phyloP scores from a whole-genome alignment of 2,113 vertebrate genomes.

The Cephalopholis sonnerati region DNA sequence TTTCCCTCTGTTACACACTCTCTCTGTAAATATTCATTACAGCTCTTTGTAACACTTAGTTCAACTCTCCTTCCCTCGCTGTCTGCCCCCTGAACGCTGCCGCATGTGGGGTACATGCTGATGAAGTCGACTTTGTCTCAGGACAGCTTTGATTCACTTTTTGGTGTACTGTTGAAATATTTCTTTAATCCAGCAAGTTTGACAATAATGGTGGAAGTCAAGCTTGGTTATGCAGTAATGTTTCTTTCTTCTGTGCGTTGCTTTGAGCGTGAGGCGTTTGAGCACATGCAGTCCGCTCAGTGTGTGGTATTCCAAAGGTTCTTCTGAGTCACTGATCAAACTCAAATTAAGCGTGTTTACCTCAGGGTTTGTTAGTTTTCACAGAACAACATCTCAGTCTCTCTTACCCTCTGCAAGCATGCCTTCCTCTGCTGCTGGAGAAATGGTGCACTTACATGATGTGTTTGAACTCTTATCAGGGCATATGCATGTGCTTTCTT shows the following conservation, averaged over 20 bases:
- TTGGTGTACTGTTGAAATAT: slow-evolving; percentile 10
- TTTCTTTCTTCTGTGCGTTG: background rate
- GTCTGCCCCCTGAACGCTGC: slow-evolving; percentile 7
- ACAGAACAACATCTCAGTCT: slow-evolving; percentile 7
- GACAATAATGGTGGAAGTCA: background rate
- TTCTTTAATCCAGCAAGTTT: slow-evolving; percentile 23
- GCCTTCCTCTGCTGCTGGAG: background rate
- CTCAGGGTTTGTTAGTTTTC: slow-evolving; percentile 24
- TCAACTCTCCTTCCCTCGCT: slow-evolving; percentile 28
- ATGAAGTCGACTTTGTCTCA: slow-evolving; percentile 33
- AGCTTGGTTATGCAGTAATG: background rate
- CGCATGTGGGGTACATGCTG: slow-evolving; percentile 34
- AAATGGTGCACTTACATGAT: background rate
- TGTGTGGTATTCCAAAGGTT: slow-evolving; percentile 19
- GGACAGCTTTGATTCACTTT: slow-evolving; percentile 24
- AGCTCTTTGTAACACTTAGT: slow-evolving; percentile 56
- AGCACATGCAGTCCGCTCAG: background rate
- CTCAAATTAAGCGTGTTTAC: slow-evolving; percentile 16
- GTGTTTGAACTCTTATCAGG: background rate
- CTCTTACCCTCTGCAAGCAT: background rate
- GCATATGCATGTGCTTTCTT: background rate
- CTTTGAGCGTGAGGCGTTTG: background rate
- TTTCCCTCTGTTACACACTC: slow-evolving; percentile 25
- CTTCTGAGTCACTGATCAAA: slow-evolving; percentile 41
- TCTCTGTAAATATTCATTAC: slow-evolving; percentile 54